These are phyloP conservation scores for Neopelma chrysocephalum DNA, from an alignment of 2,797 vertebrate genomes.

Conservation along the genomic window DNA sequence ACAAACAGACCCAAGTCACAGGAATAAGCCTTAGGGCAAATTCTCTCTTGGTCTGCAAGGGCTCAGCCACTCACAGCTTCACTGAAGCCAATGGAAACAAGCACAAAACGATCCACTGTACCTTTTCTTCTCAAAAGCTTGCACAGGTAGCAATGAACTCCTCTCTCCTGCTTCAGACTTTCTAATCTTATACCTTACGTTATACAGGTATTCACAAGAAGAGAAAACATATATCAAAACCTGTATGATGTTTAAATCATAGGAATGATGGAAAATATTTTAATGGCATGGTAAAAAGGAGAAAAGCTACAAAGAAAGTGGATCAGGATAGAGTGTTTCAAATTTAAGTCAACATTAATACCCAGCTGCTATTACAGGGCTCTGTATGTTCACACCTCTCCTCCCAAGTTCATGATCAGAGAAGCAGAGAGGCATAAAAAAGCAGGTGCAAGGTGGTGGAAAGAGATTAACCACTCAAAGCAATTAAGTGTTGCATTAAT, in stretches of 20 bases:
- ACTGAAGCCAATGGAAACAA: not conserved
- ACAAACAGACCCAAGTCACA: slow-evolving; percentile 23
- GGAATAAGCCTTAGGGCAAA: slow-evolving; percentile 31
- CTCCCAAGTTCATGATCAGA: slow-evolving; percentile 22
- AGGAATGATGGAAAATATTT: not conserved
- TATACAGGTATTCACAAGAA: not conserved
- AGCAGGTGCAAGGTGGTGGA: slow-evolving; percentile 37
- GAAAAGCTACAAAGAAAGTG: slow-evolving; percentile 29
- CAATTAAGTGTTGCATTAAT: slow-evolving; percentile 54
- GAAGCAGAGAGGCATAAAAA: slow-evolving; percentile 45
- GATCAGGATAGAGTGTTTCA: not conserved
- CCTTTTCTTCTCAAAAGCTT: not conserved
- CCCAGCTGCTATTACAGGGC: slow-evolving; percentile 31
- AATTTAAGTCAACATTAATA: slow-evolving; percentile 34
- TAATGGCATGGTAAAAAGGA: slow-evolving; percentile 4
- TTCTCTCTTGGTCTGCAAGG: not conserved
- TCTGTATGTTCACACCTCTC: not conserved
- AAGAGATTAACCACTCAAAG: slow-evolving; percentile 40
- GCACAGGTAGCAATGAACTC: not conserved
- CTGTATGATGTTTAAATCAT: not conserved
- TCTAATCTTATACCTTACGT: not conserved
- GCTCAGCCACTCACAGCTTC: not conserved
- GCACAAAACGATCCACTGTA: not conserved
- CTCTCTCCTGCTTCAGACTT: not conserved
- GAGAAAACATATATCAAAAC: not conserved